Conservation (phyloP, 1,140 invertebrate genomes). For the Rhyacophila brunnea region DNA sequence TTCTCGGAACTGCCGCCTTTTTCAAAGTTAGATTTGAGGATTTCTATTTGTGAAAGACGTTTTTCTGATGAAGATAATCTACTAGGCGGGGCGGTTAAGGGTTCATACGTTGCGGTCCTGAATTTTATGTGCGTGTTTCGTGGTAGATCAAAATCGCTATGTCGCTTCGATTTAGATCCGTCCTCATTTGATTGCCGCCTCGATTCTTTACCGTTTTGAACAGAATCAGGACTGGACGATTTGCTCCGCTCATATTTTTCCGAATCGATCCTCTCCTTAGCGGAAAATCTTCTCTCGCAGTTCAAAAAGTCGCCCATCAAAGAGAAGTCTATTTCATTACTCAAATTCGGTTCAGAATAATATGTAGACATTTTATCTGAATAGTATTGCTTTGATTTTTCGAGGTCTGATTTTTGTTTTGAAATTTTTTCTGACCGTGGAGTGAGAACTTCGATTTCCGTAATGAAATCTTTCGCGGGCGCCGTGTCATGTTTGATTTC, state of each 20-base stretch:
- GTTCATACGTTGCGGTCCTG: slow-evolving; percentile 59
- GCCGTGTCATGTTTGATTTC: slow-evolving; percentile 8
- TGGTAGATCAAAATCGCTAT: slow-evolving; percentile 52
- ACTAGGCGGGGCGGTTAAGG: slow-evolving; percentile 44
- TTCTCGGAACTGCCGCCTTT: slow-evolving; percentile 38
- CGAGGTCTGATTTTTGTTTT: slow-evolving; percentile 38
- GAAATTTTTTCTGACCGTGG: slow-evolving; percentile 42
- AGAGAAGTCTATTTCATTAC: slow-evolving; percentile 49
- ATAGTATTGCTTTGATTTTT: slow-evolving; percentile 31
- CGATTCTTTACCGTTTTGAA: slow-evolving; percentile 37
- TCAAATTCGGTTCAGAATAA: slow-evolving; percentile 39
- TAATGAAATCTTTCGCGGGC: slow-evolving; percentile 37
- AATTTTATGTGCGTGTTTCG: slow-evolving; percentile 59
- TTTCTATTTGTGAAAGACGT: slow-evolving; percentile 51
- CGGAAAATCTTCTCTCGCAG: slow-evolving; percentile 49
- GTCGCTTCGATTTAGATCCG: slow-evolving; percentile 49
- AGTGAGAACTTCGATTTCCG: slow-evolving; percentile 52
- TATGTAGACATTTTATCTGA: slow-evolving; percentile 28
- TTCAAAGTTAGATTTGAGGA: slow-evolving; percentile 49
- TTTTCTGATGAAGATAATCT: slow-evolving; percentile 39
- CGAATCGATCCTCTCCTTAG: slow-evolving; percentile 43
- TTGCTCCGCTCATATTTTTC: slow-evolving; percentile 37
- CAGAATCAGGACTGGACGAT: slow-evolving; percentile 12
- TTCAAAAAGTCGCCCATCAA: slow-evolving; percentile 49
- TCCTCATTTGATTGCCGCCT: slow-evolving; percentile 39